A percentile compares a stretch with the other conserved stretches of the same genome.
phyloP scores from a whole-genome alignment of 2,797 vertebrate genomes.

The Steatocranus sp. region DNA sequence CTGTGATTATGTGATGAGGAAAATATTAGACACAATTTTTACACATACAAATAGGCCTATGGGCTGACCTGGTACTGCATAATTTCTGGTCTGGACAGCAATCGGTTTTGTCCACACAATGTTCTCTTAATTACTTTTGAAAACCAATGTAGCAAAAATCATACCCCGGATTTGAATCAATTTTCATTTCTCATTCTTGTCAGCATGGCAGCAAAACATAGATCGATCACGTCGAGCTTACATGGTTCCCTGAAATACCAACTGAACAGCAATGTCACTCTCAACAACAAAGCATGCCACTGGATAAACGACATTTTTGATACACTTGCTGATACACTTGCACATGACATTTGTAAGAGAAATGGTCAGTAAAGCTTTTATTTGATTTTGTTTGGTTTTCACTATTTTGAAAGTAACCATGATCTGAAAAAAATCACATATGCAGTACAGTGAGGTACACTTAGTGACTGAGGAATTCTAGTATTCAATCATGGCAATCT shows the following conservation, averaged over 20 bases:
- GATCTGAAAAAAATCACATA: not conserved
- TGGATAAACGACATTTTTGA: not conserved
- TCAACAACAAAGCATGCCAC: not conserved
- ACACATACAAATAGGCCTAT: not conserved
- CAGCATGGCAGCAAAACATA: slow-evolving; percentile 5
- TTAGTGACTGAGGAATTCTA: not conserved
- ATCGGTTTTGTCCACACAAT: not conserved
- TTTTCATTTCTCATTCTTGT: slow-evolving; percentile 59
- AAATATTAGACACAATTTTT: not conserved
- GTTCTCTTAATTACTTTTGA: slow-evolving; percentile 41
- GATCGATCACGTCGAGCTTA: slow-evolving; percentile 31
- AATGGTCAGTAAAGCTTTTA: not conserved
- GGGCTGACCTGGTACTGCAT: not conserved
- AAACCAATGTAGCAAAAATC: slow-evolving; percentile 28
- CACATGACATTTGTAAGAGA: not conserved
- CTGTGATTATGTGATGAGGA: not conserved
- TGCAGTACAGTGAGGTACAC: not conserved
- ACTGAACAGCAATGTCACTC: not conserved
- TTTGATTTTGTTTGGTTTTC: not conserved
- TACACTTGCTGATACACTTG: not conserved
- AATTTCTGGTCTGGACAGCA: not conserved
- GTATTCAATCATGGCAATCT: not conserved
- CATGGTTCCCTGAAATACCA: slow-evolving; percentile 23
- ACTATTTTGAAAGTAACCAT: not conserved
- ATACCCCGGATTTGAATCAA: slow-evolving; percentile 59